Base-by-base conservation (phyloP, 2,113 vertebrate species). In the Brachyhypopomus gauderio region DNA sequence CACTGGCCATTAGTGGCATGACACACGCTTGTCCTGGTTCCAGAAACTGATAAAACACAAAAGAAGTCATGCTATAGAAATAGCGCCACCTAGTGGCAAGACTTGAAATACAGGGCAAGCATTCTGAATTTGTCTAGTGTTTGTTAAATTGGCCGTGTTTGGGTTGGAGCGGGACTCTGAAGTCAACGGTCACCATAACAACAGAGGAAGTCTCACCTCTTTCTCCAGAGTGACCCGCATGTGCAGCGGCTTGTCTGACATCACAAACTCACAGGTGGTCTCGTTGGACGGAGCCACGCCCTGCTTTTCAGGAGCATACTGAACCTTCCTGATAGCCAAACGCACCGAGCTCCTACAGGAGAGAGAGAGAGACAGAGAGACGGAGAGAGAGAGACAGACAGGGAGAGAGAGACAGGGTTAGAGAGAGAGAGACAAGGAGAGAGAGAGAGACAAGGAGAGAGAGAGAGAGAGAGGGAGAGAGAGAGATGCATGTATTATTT, bases 321-420 rank as follows among this genome's bases (percentile, higher is more conserved):
- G 97, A 55, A 99, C 89, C 87, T 99, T 98, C 0, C 97, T 94
- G 88, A 99, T 96, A 83, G 94, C 87, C 77, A 99, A 90, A 1
- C 94, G 89, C 2, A 96, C 94, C 0, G 95, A 94, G 75, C 94
- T 95, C 93, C 97, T 99, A 88, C 0, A 77, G 2, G 16, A 5
- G 0, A 72, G 1, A 34, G 11, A 2, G 14, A 45, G 22, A 58
- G 3, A 56, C 17, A 58, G 25, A 59, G 23, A 22, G 3, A 30
- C 8, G 25, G 3, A 62, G 36, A 17, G 62, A 14, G 27, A 23
- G 12, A 52, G 4, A 60, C 23, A 22, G 9, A 66, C 30, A 77
- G 20, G 67, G 22, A 69, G 2, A 23, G 14, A 59, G 6, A 76
- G 34, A 48, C 4, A 17, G 5, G n/a, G 41, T 23, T 17, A 11